Conservation (phyloP, 2,797 vertebrate species). For the Eulemur coronatus region DNA sequence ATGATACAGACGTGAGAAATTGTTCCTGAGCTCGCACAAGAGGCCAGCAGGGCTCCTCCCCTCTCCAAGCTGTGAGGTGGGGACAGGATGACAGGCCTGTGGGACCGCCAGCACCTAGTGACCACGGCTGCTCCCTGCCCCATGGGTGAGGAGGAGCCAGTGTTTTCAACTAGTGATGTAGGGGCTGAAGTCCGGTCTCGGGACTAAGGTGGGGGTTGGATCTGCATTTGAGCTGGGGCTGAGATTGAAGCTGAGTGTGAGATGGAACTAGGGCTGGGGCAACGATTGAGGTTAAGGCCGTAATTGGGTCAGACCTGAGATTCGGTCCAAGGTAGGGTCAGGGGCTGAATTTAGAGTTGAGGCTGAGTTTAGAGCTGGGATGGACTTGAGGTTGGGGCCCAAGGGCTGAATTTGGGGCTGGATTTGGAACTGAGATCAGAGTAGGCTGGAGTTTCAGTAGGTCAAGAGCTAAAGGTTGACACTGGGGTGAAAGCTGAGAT, state of each 20-base stretch:
- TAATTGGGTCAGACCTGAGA: neutral
- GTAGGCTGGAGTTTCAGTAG: neutral
- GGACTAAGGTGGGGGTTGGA: neutral
- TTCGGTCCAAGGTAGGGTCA: neutral
- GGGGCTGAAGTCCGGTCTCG: no score
- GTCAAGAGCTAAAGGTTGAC: neutral
- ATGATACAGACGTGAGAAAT: neutral
- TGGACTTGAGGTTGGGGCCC: neutral
- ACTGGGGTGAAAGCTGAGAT: neutral
- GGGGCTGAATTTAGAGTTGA: neutral
- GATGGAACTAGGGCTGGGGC: no score
- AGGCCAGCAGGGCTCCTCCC: neutral
- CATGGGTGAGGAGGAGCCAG: neutral
- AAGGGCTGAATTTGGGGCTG: no score
- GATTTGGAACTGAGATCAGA: neutral
- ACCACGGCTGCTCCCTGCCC: neutral
- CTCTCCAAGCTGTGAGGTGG: neutral
- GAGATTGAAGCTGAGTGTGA: neutral
- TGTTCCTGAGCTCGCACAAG: neutral
- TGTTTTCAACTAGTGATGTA: neutral
- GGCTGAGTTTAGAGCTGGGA: neutral
- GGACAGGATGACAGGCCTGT: neutral
- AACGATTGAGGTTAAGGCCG: fast-evolving
- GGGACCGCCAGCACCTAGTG: neutral
- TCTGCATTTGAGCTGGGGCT: neutral